A percentile compares a stretch with the other conserved stretches of the same genome.
These are phyloP conservation scores for Cantharis nigra DNA, from an alignment of 2,888 invertebrate genomes.

Conservation along the genomic window DNA sequence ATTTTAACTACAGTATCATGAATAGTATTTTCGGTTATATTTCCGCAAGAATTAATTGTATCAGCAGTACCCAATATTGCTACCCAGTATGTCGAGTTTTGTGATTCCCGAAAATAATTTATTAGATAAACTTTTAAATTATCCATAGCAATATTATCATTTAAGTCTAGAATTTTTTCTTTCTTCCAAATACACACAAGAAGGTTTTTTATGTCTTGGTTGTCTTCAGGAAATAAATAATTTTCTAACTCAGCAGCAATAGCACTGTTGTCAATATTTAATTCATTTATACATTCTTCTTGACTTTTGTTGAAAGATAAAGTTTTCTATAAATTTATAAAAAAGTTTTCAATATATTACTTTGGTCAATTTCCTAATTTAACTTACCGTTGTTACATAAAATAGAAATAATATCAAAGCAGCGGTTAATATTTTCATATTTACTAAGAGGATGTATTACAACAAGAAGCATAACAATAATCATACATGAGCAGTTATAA, in stretches of 20 bases:
- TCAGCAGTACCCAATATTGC: slow-evolving; percentile 13
- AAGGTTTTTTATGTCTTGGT: slow-evolving; percentile 6
- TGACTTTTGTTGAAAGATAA: slow-evolving; percentile 2
- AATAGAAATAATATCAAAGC: not conserved
- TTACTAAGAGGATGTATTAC: not conserved
- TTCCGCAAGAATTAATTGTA: slow-evolving; percentile 2
- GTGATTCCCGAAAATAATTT: slow-evolving; percentile 3
- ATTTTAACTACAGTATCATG: slow-evolving; percentile 14
- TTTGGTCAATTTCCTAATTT: not conserved
- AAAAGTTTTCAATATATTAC: not conserved
- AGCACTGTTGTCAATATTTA: slow-evolving; percentile 1
- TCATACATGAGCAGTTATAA: not conserved
- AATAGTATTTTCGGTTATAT: not conserved
- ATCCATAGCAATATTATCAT: slow-evolving; percentile 3
- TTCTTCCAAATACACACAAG: slow-evolving; percentile 17
- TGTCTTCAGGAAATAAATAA: slow-evolving; percentile 10
- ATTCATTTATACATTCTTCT: slow-evolving; percentile 9
- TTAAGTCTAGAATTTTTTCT: slow-evolving; percentile 10
- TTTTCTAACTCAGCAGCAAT: not conserved
- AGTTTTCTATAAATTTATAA: not conserved
- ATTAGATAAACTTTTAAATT: slow-evolving; percentile 12
- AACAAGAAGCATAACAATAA: not conserved
- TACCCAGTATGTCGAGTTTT: slow-evolving; percentile 3
- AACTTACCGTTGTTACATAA: not conserved
- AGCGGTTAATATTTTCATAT: not conserved